A percentile compares a stretch with the other conserved stretches of the same genome.
These are phyloP conservation scores for Oscheius sp. DNA, from an alignment of 2,888 invertebrate genomes.

Conservation along the genomic window DNA sequence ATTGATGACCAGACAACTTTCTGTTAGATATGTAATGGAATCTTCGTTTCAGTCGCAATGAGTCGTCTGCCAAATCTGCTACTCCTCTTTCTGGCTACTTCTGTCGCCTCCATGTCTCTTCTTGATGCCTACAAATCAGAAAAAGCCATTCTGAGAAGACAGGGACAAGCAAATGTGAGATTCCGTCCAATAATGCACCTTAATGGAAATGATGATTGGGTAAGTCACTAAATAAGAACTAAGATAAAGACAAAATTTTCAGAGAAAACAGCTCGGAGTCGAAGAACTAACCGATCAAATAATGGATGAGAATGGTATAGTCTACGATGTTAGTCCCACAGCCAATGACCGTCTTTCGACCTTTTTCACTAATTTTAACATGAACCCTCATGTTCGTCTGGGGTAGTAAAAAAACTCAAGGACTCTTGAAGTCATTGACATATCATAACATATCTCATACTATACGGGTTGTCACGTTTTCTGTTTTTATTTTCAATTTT, in stretches of 20 bases:
- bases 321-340: slow-evolving; percentile 49
- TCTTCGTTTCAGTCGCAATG: too few species aligned
- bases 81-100: background rate
- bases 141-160: slow-evolving; percentile 40
- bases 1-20: too few species aligned
- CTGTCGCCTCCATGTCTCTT: slow-evolving; percentile 38
- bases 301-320: slow-evolving; percentile 53
- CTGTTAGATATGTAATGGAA: too few species aligned
- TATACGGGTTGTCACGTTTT: too few species aligned
- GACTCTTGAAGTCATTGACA: too few species aligned
- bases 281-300: slow-evolving; percentile 48
- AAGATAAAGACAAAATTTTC: slow-evolving; percentile 25
- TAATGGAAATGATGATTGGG: slow-evolving; percentile 55
- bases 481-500: too few species aligned
- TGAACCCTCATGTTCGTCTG: slow-evolving; percentile 13
- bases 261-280: slow-evolving; percentile 49
- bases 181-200: slow-evolving; percentile 50
- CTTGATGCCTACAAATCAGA: slow-evolving; percentile 49
- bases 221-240: slow-evolving; percentile 21
- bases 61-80: background rate
- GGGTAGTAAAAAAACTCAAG: background rate
- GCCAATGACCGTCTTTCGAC: slow-evolving; percentile 39
- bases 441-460: background rate
- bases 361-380: slow-evolving; percentile 23
- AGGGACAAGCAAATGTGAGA: slow-evolving; percentile 45